phyloP scores from a whole-genome alignment of 2,113 vertebrate genomes.

The Vulpes vulpes region DNA sequence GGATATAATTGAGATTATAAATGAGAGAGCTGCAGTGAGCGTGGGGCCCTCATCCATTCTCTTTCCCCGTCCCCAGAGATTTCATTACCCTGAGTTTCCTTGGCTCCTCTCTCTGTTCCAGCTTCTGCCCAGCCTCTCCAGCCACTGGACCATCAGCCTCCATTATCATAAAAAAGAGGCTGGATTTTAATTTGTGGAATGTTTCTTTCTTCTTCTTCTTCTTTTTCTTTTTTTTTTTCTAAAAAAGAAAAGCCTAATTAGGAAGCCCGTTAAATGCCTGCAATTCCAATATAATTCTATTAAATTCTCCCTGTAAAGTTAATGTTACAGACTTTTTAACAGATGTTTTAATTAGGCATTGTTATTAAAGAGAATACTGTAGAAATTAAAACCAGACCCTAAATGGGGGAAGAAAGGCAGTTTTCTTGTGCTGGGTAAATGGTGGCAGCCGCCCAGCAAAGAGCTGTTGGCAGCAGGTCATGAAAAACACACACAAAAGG shows the following conservation, averaged over 20 bases:
- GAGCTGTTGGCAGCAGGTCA: constrained; percentile 88
- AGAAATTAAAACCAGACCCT: constrained; percentile 91
- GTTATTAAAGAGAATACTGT: constrained; percentile 93
- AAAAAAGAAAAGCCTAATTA: constrained; percentile 89
- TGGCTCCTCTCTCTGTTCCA: accelerated
- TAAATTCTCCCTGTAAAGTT: constrained; percentile 93
- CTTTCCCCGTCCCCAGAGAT: background rate
- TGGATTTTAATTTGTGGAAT: constrained; percentile 85
- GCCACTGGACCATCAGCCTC: constrained; percentile 81
- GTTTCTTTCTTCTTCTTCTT: constrained; percentile 87
- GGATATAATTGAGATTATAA: background rate
- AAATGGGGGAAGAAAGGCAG: constrained; percentile 91
- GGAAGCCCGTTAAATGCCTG: constrained; percentile 90
- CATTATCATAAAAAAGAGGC: constrained; percentile 85
- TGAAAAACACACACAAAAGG: constrained; percentile 75
- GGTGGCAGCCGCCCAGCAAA: constrained; percentile 86
- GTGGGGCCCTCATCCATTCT: background rate
- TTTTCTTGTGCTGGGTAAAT: constrained; percentile 86
- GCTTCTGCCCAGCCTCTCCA: constrained; percentile 70
- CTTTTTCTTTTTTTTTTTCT: constrained; percentile 83
- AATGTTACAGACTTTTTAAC: constrained; percentile 94
- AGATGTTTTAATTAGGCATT: constrained; percentile 94
- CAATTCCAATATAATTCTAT: constrained; percentile 93
- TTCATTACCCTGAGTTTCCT: constrained; percentile 19
- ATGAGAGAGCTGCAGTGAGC: accelerated